Conservation (phyloP, 2,797 vertebrate genomes). For the Premnoplex brunnescens region DNA sequence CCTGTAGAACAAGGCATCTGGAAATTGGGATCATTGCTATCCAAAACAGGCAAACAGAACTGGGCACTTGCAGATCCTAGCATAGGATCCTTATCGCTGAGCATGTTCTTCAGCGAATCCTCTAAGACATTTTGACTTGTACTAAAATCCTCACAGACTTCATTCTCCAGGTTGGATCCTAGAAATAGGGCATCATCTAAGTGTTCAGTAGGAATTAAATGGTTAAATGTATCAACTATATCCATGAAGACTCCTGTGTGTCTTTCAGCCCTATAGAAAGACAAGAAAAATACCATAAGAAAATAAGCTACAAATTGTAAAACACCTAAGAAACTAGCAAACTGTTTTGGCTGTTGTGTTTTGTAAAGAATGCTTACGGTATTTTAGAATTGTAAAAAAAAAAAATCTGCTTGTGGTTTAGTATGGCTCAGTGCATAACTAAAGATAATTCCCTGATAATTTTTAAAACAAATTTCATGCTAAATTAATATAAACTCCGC, state of each 20-base stretch:
- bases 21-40: conserved; percentile 91
- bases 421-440: conserved; percentile 28
- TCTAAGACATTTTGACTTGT: conserved; percentile 86
- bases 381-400: conserved; percentile 44
- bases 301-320: conserved; percentile 79
- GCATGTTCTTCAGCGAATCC: conserved; percentile 98
- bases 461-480: not conserved
- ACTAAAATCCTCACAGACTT: conserved; percentile 96
- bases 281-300: conserved; percentile 85
- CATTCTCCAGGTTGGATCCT: conserved; percentile 96
- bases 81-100: conserved; percentile 99
- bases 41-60: conserved; percentile 93
- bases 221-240: conserved; percentile 98
- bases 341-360: conserved; percentile 67
- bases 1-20: conserved; percentile 90
- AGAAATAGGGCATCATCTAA: conserved; percentile 95
- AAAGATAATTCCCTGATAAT: conserved; percentile 24
- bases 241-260: conserved; percentile 98
- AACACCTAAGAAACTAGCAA: conserved; percentile 76
- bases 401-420: conserved; percentile 20
- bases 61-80: conserved; percentile 97
- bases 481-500: not conserved
- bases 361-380: conserved; percentile 68
- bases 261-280: conserved; percentile 87
- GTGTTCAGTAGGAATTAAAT: conserved; percentile 99